These are phyloP conservation scores for Tenthredo livida DNA, from an alignment of 2,888 invertebrate genomes.

Conservation along the genomic window DNA sequence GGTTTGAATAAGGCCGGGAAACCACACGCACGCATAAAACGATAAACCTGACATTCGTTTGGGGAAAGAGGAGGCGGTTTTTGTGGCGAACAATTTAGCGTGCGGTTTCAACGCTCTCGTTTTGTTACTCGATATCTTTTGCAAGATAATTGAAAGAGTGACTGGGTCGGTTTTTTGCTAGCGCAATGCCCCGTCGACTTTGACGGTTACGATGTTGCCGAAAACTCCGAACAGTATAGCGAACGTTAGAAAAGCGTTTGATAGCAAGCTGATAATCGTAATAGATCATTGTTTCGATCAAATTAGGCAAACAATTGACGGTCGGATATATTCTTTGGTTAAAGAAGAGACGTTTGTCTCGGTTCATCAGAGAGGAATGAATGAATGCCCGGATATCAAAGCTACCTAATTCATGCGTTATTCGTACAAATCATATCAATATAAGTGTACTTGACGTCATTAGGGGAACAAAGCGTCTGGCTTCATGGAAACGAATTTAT, in stretches of 20 bases:
- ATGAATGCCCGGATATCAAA: background rate
- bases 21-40: constrained; percentile 33
- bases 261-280: background rate
- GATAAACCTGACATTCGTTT: constrained; percentile 16
- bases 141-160: background rate
- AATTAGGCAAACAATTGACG: background rate
- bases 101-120: constrained; percentile 24
- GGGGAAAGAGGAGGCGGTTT: background rate
- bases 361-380: background rate
- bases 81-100: constrained; percentile 6
- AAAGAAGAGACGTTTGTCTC: background rate
- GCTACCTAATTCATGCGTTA: constrained; percentile 18
- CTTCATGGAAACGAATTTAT: constrained; percentile 73
- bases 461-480: constrained; percentile 72
- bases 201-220: background rate
- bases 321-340: background rate
- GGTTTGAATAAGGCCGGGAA: constrained; percentile 15
- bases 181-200: background rate
- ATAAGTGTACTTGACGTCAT: constrained; percentile 33
- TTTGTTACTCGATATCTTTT: background rate
- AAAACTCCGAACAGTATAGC: background rate
- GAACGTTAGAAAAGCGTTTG: background rate
- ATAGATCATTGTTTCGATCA: background rate
- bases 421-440: constrained; percentile 40
- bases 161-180: background rate